Evolutionary conservation across 2,888 invertebrate species (phyloP).

Genomic region (Hirtodrosophila cameraria): DNA sequence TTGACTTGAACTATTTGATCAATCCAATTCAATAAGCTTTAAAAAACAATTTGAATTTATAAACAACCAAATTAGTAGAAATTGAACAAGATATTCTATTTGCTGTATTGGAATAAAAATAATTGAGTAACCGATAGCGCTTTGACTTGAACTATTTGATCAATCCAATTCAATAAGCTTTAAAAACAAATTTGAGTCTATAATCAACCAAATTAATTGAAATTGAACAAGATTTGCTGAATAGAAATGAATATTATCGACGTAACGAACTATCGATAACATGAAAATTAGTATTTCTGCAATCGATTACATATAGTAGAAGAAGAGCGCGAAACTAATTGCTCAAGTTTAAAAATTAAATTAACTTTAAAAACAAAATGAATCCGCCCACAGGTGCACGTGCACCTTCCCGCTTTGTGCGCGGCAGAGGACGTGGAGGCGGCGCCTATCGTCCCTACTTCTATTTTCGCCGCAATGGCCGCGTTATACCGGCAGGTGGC

Average conservation of each 20-base stretch:
- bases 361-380: slow-evolving; percentile 43
- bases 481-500: slow-evolving; percentile 73
- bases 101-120: no score
- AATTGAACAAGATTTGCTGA: not conserved
- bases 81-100: no score
- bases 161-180: no score
- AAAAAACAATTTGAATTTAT: no score
- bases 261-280: slow-evolving; percentile 3
- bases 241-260: no score
- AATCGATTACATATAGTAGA: slow-evolving; percentile 4
- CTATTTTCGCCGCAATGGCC: slow-evolving; percentile 79
- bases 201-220: not conserved
- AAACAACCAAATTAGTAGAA: no score
- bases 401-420: slow-evolving; percentile 64
- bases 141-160: no score
- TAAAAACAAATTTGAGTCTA: not conserved
- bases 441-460: slow-evolving; percentile 75
- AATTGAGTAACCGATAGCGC: no score
- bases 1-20: no score
- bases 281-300: not conserved
- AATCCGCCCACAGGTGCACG: slow-evolving; percentile 55
- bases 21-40: no score
- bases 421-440: slow-evolving; percentile 72
- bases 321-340: slow-evolving; percentile 24
- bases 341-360: slow-evolving; percentile 8